Evolutionary conservation across 2,113 vertebrate genomes (phyloP), one percentile per base, ranked within the genome.

Genomic region (Athene noctua): DNA sequence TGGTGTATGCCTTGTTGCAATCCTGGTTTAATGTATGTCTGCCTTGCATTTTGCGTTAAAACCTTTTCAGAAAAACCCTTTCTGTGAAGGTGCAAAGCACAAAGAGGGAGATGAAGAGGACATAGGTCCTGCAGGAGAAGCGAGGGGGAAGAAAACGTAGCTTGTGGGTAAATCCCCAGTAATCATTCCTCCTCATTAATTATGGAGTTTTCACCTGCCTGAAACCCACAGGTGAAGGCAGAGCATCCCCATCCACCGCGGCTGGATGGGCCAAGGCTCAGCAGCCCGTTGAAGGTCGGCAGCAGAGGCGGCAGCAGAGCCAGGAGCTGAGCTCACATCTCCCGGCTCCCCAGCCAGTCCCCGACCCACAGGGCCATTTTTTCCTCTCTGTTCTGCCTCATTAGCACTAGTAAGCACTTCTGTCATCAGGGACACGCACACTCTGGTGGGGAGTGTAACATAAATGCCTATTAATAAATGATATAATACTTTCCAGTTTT

Each of bases 401-500:
- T 97, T 97, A 96, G 84, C 93, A 72, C 93, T 34, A 91, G 93
- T 96, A 97, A 97, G 96, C 95, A 97, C 95, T 97, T 97, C 96
- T 97, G 96, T 96, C 96, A 97, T 95, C 95, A 81, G 96, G 94
- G 96, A 95, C 94, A 96, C 36, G 84, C 95, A 96, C 91, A 84
- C 95, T 96, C 96, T 87, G 95, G 95, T 95, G 95, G 96, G 95
- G 95, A 97, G 95, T 91, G 91, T 96, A 97, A 59, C 87, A 95
- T 79, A 87, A 95, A 96, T 95, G 95, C 91, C 96, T 97, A 84
- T 95, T 96, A 95, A 96, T 96, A 96, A 84, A 96, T 96, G 95
- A 96, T 96, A 96, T 97, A 97, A 96, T 95, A 96, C 93, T 97
- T 96, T 97, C 96, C 96, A 97, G 96, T 97, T 97, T 97, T 91